phyloP scores from a whole-genome alignment of 2,888 invertebrate species.

The Schizaphis graminum region DNA sequence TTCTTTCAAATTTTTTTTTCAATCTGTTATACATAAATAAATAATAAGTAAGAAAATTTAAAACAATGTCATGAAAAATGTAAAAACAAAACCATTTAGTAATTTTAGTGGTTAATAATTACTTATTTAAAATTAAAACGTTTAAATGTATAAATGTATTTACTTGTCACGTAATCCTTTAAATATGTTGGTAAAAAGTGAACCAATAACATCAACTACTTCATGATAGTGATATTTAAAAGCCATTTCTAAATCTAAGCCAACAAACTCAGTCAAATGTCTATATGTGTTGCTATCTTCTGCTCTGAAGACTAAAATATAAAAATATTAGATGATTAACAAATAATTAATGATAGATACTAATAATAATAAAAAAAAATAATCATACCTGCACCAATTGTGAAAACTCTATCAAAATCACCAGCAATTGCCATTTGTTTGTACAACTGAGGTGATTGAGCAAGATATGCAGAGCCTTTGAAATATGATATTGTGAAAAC shows the following conservation, averaged over 20 bases:
- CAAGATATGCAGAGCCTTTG: slow-evolving; percentile 93
- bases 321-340: slow-evolving; percentile 29
- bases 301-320: slow-evolving; percentile 84
- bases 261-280: slow-evolving; percentile 98
- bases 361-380: neutral
- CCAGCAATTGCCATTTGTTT: slow-evolving; percentile 99
- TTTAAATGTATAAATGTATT: slow-evolving; percentile 66
- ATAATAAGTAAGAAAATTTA: too few species aligned
- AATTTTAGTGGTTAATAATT: neutral
- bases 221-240: slow-evolving; percentile 99
- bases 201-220: slow-evolving; percentile 88
- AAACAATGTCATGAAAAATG: too few species aligned
- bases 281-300: slow-evolving; percentile 99
- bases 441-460: slow-evolving; percentile 98
- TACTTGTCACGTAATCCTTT: slow-evolving; percentile 85
- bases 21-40: too few species aligned
- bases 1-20: too few species aligned
- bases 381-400: slow-evolving; percentile 73
- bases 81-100: too few species aligned
- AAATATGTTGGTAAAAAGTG: slow-evolving; percentile 93
- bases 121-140: neutral
- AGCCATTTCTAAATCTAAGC: slow-evolving; percentile 98
- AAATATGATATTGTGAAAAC: slow-evolving; percentile 96
- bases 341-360: neutral
- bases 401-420: slow-evolving; percentile 92